Conservation (phyloP, 2,888 invertebrate species). For the Drymonia ruficornis region DNA sequence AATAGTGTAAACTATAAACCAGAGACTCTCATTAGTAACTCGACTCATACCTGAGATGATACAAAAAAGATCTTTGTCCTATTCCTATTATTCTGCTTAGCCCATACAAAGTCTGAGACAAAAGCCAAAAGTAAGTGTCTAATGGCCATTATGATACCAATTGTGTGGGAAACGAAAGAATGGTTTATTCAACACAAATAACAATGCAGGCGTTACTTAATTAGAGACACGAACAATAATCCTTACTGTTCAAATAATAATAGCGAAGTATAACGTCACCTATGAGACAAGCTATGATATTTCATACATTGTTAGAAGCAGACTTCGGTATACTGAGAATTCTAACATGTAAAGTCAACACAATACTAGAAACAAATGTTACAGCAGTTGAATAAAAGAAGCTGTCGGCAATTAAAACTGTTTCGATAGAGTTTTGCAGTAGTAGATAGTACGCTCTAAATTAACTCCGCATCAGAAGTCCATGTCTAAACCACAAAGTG, state of each 20-base stretch:
- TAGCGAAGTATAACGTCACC: conserved; percentile 1
- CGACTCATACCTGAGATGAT: neutral
- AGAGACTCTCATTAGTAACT: no score
- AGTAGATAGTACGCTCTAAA: no score
- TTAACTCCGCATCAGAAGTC: no score
- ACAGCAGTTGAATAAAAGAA: no score
- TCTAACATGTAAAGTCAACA: no score
- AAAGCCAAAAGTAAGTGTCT: neutral
- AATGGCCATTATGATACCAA: neutral
- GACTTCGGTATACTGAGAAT: neutral
- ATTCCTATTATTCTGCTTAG: neutral
- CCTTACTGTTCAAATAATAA: neutral
- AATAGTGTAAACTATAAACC: no score
- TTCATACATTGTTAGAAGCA: no score
- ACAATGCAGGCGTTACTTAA: conserved; percentile 9
- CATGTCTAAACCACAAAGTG: no score
- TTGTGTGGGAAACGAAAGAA: conserved; percentile 1
- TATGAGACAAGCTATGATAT: neutral
- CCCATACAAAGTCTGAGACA: neutral
- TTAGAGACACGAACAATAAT: neutral
- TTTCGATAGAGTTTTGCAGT: no score
- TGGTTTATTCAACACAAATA: conserved; percentile 4
- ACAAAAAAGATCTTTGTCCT: neutral
- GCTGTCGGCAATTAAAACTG: no score
- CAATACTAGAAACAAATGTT: no score